These are phyloP conservation scores for Danio choprae DNA, from an alignment of 2,797 vertebrate species.

Conservation along the genomic window DNA sequence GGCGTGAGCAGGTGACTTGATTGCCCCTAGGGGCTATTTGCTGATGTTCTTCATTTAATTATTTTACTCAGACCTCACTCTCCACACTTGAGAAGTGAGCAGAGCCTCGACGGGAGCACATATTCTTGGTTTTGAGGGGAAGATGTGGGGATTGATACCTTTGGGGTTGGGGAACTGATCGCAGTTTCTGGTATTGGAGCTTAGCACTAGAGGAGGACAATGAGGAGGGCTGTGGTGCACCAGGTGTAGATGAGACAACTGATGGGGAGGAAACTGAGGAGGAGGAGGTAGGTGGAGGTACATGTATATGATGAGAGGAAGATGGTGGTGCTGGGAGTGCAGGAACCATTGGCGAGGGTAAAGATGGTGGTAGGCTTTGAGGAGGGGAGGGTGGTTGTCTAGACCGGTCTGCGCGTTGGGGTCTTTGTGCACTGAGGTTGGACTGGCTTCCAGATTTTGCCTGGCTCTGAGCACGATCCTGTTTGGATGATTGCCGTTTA, in stretches of 20 bases:
- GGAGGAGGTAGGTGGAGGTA: slow-evolving; percentile 78
- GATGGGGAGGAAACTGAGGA: slow-evolving; percentile 86
- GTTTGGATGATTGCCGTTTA: slow-evolving; percentile 79
- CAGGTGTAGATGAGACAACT: slow-evolving; percentile 79
- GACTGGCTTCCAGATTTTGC: slow-evolving; percentile 80
- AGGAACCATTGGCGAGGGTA: slow-evolving; percentile 71
- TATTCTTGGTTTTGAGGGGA: slow-evolving; percentile 86
- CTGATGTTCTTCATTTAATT: slow-evolving; percentile 44
- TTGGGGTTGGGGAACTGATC: slow-evolving; percentile 79
- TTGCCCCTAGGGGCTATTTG: slow-evolving; percentile 27
- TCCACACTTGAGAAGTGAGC: slow-evolving; percentile 94
- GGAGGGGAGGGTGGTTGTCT: slow-evolving; percentile 72
- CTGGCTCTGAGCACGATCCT: slow-evolving; percentile 74
- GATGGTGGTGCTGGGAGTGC: slow-evolving; percentile 77
- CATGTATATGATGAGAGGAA: slow-evolving; percentile 74
- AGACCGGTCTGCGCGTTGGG: slow-evolving; percentile 72
- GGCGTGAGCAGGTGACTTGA: slow-evolving; percentile 33
- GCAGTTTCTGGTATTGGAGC: slow-evolving; percentile 88
- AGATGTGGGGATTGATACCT: slow-evolving; percentile 84
- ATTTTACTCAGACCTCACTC: slow-evolving; percentile 87
- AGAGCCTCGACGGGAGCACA: slow-evolving; percentile 89
- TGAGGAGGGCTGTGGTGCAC: slow-evolving; percentile 78
- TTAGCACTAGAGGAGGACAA: slow-evolving; percentile 86
- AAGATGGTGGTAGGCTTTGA: slow-evolving; percentile 68
- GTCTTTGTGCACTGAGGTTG: slow-evolving; percentile 78